Conservation (phyloP, 2,888 invertebrate species). For the Melikaiella ostensackeni region DNA sequence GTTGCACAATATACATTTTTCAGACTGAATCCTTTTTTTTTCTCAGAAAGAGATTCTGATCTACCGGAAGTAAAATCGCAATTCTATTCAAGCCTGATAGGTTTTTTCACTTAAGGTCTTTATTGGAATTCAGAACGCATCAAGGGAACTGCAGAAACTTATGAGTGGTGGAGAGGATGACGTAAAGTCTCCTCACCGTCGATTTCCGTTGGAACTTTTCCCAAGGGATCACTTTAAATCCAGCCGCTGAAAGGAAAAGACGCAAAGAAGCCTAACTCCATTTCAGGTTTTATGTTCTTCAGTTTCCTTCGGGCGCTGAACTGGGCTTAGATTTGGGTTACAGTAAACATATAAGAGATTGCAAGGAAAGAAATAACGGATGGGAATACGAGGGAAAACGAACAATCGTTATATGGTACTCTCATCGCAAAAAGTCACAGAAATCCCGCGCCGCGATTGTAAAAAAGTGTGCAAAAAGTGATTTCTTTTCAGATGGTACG, state of each 20-base stretch:
- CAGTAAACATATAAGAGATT: conserved; percentile 23
- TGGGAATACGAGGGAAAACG: conserved; percentile 17
- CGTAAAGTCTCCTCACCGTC: conserved; percentile 16
- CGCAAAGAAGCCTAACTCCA: conserved; percentile 14
- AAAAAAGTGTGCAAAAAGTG: conserved; percentile 9
- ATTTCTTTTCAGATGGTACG: not conserved
- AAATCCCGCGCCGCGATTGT: not conserved
- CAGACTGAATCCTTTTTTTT: not conserved
- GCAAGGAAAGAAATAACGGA: not conserved
- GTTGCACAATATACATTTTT: no score
- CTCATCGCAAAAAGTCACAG: not conserved
- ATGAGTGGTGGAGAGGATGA: not conserved
- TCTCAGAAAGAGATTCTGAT: not conserved
- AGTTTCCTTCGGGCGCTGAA: conserved; percentile 3
- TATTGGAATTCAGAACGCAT: conserved; percentile 5
- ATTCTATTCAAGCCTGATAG: not conserved
- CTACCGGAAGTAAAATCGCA: not conserved
- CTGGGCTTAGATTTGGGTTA: conserved; percentile 10
- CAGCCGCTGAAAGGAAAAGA: not conserved
- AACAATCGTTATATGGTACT: conserved; percentile 27
- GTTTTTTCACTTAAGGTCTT: not conserved
- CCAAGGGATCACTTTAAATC: conserved; percentile 35
- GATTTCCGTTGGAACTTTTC: conserved; percentile 18
- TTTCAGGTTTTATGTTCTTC: conserved; percentile 26
- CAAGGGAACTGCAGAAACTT: not conserved